Conservation (phyloP, 2,113 vertebrate species). For the Sander lucioperca region DNA sequence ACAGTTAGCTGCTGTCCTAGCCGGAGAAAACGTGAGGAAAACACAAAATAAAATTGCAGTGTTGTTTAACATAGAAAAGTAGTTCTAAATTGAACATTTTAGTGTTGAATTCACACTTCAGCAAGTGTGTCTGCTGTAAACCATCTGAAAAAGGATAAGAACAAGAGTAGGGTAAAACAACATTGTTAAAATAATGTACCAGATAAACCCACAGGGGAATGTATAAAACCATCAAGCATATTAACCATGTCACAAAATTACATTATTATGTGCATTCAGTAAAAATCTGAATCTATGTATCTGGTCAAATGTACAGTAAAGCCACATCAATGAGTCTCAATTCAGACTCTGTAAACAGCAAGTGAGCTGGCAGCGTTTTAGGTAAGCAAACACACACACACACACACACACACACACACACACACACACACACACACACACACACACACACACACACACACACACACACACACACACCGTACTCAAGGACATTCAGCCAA, state of each 20-base stretch:
- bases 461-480: background rate
- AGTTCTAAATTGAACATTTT: too few species aligned
- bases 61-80: too few species aligned
- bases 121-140: background rate
- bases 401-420: slow-evolving; percentile 21
- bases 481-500: slow-evolving; percentile 6
- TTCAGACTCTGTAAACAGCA: slow-evolving; percentile 5
- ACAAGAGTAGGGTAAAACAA: background rate
- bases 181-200: background rate
- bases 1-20: background rate
- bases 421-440: background rate
- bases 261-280: background rate
- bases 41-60: background rate
- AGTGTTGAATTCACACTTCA: background rate
- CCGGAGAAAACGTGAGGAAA: background rate
- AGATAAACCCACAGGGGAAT: background rate
- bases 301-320: background rate
- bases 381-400: background rate
- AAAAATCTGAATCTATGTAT: background rate
- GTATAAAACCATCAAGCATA: background rate
- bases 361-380: slow-evolving; percentile 4
- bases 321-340: background rate
- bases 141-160: background rate
- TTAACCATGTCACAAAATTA: background rate
- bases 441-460: background rate